Evolutionary conservation across 23 tunicate species (phyloP).

Genomic region (Corella eumyota): DNA sequence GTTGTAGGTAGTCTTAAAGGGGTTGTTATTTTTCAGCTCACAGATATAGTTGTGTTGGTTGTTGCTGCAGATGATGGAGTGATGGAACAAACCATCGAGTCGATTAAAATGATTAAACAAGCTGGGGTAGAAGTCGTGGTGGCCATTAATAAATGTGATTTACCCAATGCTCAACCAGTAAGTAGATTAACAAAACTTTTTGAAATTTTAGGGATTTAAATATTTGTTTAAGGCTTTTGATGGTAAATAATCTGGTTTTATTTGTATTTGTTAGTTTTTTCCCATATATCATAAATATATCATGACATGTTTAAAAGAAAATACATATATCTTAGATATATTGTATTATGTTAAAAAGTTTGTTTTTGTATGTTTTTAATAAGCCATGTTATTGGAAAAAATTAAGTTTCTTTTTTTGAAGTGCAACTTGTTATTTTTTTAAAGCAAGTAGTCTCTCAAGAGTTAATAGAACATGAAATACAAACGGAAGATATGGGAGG

Average conservation of each 20-base stretch:
- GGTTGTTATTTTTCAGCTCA: constrained; percentile 50
- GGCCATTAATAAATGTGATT: constrained; percentile 89
- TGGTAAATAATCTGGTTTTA: too few relatives aligned
- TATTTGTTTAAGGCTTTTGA: too few relatives aligned
- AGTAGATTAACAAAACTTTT: background rate
- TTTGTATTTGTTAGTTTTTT: too few relatives aligned
- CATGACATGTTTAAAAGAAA: too few relatives aligned
- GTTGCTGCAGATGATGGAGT: constrained; percentile 99
- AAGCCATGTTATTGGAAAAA: too few relatives aligned
- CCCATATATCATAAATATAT: too few relatives aligned
- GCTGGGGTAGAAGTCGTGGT: constrained; percentile 52
- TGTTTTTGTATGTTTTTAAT: too few relatives aligned
- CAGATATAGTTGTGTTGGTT: constrained; percentile 81
- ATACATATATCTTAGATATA: too few relatives aligned
- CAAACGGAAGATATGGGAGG: constrained; percentile 62
- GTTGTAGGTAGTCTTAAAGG: too few relatives aligned
- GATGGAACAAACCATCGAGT: constrained; percentile 92
- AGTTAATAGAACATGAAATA: constrained; percentile 31
- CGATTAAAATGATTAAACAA: constrained; percentile 44
- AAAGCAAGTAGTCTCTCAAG: constrained; percentile 36
- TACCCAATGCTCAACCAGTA: constrained; percentile 52
- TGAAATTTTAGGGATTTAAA: too few relatives aligned
- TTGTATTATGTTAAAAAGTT: too few relatives aligned
- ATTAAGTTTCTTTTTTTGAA: background rate
- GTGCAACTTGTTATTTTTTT: background rate